These are phyloP conservation scores for Coenonympha arcania DNA, from an alignment of 2,888 invertebrate genomes.

Conservation along the genomic window DNA sequence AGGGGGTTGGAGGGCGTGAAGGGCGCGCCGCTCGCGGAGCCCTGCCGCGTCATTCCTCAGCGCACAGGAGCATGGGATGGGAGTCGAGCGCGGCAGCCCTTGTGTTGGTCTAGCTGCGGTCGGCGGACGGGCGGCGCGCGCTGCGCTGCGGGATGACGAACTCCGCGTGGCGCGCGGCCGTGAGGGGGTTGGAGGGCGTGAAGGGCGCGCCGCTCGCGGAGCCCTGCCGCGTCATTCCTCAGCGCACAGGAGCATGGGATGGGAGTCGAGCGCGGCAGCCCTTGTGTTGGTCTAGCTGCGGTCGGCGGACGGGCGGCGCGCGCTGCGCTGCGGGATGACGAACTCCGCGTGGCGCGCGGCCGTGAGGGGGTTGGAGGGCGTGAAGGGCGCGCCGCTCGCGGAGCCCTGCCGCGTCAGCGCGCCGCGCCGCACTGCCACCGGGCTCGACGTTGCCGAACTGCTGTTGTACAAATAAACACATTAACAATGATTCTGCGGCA, in stretches of 20 bases:
- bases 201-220: no score
- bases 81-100: no score
- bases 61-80: no score
- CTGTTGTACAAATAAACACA: not conserved
- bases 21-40: slow-evolving; percentile 36
- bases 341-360: slow-evolving; percentile 60
- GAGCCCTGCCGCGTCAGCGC: slow-evolving; percentile 24
- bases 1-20: slow-evolving; percentile 57
- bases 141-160: no score
- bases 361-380: slow-evolving; percentile 56
- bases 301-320: slow-evolving; percentile 50
- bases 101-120: no score
- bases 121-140: no score
- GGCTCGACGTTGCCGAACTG: slow-evolving; percentile 15
- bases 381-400: slow-evolving; percentile 43
- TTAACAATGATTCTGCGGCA: no score
- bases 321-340: slow-evolving; percentile 63
- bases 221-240: no score
- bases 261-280: no score
- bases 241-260: no score
- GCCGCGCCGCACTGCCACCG: slow-evolving; percentile 18
- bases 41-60: slow-evolving; percentile 26
- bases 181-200: no score
- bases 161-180: no score
- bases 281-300: slow-evolving; percentile 38